Conservation (phyloP, 64 coral and sea anemone species). For the Astreopora myriophthalma region DNA sequence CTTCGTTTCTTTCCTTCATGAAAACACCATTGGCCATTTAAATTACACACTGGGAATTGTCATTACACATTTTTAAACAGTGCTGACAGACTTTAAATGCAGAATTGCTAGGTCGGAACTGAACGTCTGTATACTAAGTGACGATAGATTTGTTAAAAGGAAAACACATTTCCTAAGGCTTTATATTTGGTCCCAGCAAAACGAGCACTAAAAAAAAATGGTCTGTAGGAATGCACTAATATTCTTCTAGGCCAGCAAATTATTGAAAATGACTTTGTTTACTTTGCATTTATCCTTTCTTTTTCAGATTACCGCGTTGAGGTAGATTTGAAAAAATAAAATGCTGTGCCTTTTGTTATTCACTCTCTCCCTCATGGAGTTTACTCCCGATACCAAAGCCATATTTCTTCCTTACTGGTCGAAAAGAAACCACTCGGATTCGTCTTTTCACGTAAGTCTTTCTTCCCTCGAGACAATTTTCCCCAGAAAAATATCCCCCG, state of each 20-base stretch:
- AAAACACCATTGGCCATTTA: too few species aligned
- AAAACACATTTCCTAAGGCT: too few species aligned
- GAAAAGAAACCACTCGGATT: slow-evolving; percentile 47
- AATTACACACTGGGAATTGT: too few species aligned
- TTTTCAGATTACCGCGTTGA: neutral
- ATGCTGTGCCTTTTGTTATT: neutral
- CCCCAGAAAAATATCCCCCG: neutral
- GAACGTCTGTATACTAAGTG: too few species aligned
- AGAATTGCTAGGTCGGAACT: too few species aligned
- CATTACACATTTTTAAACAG: too few species aligned
- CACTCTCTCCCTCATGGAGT: neutral
- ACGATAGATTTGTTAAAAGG: too few species aligned
- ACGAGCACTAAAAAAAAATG: too few species aligned
- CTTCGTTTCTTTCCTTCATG: too few species aligned
- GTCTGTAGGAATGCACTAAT: too few species aligned
- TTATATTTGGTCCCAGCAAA: too few species aligned
- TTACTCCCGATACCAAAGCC: neutral
- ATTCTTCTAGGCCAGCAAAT: neutral
- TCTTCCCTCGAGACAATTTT: neutral
- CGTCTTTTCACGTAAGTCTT: slow-evolving; percentile 31
- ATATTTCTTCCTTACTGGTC: slow-evolving; percentile 70
- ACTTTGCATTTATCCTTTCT: neutral
- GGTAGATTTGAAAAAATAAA: neutral
- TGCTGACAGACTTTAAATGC: too few species aligned
- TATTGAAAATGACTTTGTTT: neutral